Evolutionary conservation across 92 coral and sea anemone species (phyloP), one percentile per base, ranked within the genome.

Genomic region (Epizoanthus ramosus): DNA sequence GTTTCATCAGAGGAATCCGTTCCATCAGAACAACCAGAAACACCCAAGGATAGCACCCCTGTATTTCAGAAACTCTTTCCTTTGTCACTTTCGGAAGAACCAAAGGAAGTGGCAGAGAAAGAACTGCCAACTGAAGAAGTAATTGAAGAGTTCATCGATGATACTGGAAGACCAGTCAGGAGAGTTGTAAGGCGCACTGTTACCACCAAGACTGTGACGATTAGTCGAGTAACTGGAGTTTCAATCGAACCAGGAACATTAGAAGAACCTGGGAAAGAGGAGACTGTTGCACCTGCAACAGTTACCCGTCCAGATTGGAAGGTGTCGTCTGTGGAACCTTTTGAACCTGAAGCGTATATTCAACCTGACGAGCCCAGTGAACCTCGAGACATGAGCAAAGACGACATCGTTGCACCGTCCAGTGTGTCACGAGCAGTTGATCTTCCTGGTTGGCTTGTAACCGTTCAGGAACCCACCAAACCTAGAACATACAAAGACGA

Each of bases 371-470:
- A 41, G 14, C 89, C 80, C 23, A 71, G n/a, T 16, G 19, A 77
- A 41, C 71, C 56, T 5, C 21, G 45, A 19, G 70, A 57, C 18
- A 6, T 16, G 28, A n/a, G 57, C 25, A 52, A 28, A 31, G 68
- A 61, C 47, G 87, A 82, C 33, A 57, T 63, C 9, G 83, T 85
- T 18, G 37, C 83, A 33, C 52, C 87, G 1, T 5, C 37, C 21
- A 72, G 23, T 18, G 53, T 47, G 25, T 81, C 52, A 53, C 74
- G 75, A 8, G 43, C 59, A 39, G 57, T 73, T 0, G 76, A 67
- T 59, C 33, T 74, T 35, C 90, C 92, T 0, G 86, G 43, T 23
- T 88, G 92, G 92, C 39, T 88, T 25, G 73, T 53, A 43, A 35
- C 61, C 19, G 72, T 57, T 37, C 35, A 56, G 43, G 92, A 77